Percentiles rank a stretch among this genome's conserved stretches.
phyloP scores from a whole-genome alignment of 1,140 invertebrate genomes.

The Aphaenogaster floridana region DNA sequence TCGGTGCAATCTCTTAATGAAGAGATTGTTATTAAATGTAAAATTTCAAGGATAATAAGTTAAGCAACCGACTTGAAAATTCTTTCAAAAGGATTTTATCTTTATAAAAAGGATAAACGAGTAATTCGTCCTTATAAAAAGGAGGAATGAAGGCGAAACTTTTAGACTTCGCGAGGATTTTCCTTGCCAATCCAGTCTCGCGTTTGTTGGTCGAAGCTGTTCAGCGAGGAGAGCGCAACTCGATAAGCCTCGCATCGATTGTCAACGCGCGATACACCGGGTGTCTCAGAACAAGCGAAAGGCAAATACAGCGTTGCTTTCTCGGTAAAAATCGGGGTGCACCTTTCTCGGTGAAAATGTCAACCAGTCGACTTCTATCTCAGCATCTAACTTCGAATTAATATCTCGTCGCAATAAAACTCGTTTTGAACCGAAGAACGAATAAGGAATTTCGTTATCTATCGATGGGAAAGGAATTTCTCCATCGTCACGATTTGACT shows the following conservation, averaged over 20 bases:
- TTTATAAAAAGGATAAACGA: not conserved
- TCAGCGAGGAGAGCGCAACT: constrained; percentile 46
- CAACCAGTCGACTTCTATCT: not conserved
- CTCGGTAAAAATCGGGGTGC: not conserved
- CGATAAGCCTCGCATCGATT: constrained; percentile 70
- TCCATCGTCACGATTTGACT: not conserved
- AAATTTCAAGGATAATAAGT: not conserved
- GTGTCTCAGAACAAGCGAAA: constrained; percentile 4
- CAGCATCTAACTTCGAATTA: not conserved
- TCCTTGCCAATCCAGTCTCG: not conserved
- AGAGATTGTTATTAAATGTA: not conserved
- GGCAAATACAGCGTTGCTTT: not conserved
- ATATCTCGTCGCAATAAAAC: not conserved
- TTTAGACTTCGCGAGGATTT: not conserved
- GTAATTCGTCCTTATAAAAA: not conserved
- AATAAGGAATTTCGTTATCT: constrained; percentile 2
- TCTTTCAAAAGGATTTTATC: not conserved
- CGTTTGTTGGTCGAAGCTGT: constrained; percentile 24
- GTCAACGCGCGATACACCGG: constrained; percentile 64
- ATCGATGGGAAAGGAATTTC: not conserved
- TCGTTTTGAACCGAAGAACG: not conserved
- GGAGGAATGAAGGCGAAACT: not conserved
- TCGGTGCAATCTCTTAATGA: not conserved
- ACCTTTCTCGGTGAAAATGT: constrained; percentile 5
- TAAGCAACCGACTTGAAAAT: not conserved